Conservation (phyloP, 2,113 vertebrate species). For the Chauna torquata region DNA sequence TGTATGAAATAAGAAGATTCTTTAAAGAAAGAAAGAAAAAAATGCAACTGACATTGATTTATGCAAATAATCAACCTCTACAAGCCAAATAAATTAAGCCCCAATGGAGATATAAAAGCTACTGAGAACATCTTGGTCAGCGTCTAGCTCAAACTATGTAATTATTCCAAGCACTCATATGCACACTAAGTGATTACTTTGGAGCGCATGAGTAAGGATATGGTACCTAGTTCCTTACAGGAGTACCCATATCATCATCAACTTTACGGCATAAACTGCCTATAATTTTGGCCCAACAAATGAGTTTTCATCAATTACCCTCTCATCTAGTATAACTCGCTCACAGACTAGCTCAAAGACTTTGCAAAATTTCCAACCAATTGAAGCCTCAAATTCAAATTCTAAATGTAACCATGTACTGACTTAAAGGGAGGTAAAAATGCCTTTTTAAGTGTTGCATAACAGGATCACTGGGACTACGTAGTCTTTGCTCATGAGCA, state of each 20-base stretch:
- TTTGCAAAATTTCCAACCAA: neutral
- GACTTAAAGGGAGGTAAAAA: neutral
- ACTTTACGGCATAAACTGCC: neutral
- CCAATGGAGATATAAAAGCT: neutral
- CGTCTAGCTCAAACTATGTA: neutral
- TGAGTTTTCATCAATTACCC: neutral
- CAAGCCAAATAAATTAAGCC: neutral
- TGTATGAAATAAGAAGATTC: neutral
- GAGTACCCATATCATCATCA: neutral
- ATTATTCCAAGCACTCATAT: neutral
- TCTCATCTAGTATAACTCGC: neutral
- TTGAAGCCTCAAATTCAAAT: neutral
- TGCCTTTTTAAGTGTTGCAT: neutral
- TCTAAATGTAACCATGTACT: rapidly evolving
- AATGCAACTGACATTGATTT: neutral
- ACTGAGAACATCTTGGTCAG: neutral
- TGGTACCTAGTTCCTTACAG: neutral
- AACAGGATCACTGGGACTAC: neutral
- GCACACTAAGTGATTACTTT: neutral
- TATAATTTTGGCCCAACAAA: neutral
- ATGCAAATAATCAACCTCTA: neutral
- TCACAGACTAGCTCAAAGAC: neutral
- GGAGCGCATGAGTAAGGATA: neutral
- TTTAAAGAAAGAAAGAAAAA: neutral
- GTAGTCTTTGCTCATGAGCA: neutral